Evolutionary conservation across 2,113 vertebrate species (phyloP).

Genomic region (Anguilla japonica): DNA sequence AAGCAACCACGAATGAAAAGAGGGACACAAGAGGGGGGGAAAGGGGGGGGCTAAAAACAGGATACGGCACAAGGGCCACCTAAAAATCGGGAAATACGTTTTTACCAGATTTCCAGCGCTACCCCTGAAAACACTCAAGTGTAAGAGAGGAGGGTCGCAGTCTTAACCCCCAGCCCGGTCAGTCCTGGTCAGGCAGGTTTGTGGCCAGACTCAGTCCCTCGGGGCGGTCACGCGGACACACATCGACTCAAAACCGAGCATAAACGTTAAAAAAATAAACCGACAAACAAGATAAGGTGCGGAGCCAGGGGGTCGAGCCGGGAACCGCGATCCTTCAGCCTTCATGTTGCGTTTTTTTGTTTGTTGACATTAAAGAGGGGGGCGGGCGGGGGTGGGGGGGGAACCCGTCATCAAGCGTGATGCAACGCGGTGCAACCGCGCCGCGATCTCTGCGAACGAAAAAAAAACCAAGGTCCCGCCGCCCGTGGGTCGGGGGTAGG

Average conservation of each 20-base stretch:
- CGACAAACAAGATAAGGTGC: constrained; percentile 8
- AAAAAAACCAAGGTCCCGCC: constrained; percentile 49
- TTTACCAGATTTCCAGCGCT: not conserved
- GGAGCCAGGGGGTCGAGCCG: not conserved
- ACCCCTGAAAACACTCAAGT: not conserved
- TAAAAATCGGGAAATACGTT: not conserved
- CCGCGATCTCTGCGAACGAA: constrained; percentile 21
- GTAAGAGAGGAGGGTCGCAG: not conserved
- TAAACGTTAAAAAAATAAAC: not conserved
- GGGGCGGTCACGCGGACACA: not conserved
- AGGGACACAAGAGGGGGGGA: not conserved
- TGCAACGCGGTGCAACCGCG: constrained; percentile 24
- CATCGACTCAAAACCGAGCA: constrained; percentile 7
- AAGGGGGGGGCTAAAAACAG: not conserved
- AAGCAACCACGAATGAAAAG: not conserved
- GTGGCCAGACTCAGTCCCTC: not conserved
- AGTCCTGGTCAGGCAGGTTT: not conserved
- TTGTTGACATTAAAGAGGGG: constrained; percentile 21
- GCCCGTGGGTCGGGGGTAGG: constrained; percentile 63
- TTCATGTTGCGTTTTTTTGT: constrained; percentile 20
- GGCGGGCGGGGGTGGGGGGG: not conserved
- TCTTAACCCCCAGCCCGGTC: not conserved
- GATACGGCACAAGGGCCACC: not conserved
- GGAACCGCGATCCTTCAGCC: not conserved
- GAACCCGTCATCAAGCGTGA: constrained; percentile 22